A percentile compares a stretch with the other conserved stretches of the same genome.
phyloP scores from a whole-genome alignment of 1,140 invertebrate genomes.

The Bacillus rossius region DNA sequence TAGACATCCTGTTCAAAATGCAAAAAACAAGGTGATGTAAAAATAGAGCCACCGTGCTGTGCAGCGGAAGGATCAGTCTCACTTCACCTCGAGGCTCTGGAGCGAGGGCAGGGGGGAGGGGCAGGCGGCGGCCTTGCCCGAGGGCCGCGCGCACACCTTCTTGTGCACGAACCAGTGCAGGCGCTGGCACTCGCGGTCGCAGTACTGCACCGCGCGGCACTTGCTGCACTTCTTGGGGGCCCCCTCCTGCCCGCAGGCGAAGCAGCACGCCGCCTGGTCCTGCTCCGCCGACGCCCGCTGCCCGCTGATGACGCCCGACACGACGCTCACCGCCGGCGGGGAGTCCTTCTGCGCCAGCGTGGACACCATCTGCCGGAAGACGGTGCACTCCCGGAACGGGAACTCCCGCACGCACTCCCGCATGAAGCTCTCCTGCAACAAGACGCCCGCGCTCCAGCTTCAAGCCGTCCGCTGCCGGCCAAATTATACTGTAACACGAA shows the following conservation, averaged over 20 bases:
- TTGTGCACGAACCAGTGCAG: constrained; percentile 97
- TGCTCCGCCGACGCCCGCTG: constrained; percentile 66
- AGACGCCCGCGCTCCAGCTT: no score
- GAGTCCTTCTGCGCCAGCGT: constrained; percentile 61
- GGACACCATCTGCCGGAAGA: constrained; percentile 73
- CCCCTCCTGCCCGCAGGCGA: constrained; percentile 82
- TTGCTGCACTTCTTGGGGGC: constrained; percentile 91
- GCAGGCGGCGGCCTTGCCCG: neutral
- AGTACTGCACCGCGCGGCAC: constrained; percentile 92
- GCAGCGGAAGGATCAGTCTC: no score
- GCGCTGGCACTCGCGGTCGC: constrained; percentile 89
- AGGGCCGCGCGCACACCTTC: constrained; percentile 58
- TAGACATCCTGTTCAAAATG: no score
- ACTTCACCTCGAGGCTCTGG: constrained; percentile 4
- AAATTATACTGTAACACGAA: no score
- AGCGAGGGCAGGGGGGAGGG: neutral
- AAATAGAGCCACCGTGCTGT: no score
- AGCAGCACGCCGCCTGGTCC: constrained; percentile 61
- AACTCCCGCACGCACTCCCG: constrained; percentile 82
- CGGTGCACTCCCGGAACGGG: constrained; percentile 76
- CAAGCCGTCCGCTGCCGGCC: no score
- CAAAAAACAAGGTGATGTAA: no score
- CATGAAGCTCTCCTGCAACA: constrained; percentile 61
- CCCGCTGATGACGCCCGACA: constrained; percentile 86
- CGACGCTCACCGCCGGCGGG: constrained; percentile 60